A percentile compares a stretch with the other conserved stretches of the same genome.
phyloP scores from a whole-genome alignment of 2,888 invertebrate species.

The Sympetrum striolatum region DNA sequence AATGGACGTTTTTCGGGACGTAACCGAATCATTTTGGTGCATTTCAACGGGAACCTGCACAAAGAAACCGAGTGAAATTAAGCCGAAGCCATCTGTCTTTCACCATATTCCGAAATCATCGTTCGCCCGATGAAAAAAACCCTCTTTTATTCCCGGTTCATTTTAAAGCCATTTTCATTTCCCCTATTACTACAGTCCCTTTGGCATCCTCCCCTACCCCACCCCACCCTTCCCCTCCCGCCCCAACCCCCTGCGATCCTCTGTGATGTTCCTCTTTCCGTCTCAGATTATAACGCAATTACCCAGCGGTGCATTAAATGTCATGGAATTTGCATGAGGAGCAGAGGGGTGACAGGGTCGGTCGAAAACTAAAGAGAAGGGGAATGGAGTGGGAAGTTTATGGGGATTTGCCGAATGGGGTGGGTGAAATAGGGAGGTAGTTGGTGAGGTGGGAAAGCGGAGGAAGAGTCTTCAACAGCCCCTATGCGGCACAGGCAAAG shows the following conservation, averaged over 20 bases:
- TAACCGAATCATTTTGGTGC: too few relatives aligned
- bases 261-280: conserved; percentile 42
- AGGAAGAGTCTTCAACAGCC: not conserved
- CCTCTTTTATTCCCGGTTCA: not conserved
- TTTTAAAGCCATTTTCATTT: not conserved
- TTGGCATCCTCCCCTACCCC: not conserved
- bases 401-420: not conserved
- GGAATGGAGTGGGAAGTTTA: not conserved
- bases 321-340: conserved; percentile 44
- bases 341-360: not conserved
- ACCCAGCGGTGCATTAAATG: conserved; percentile 41
- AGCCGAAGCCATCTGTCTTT: not conserved
- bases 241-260: not conserved
- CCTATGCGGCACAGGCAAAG: not conserved
- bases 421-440: not conserved
- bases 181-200: not conserved
- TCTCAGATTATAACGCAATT: conserved; percentile 43
- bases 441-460: not conserved
- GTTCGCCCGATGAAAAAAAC: not conserved
- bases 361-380: not conserved
- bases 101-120: not conserved
- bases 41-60: too few relatives aligned
- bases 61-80: not conserved
- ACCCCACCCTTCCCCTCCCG: too few relatives aligned
- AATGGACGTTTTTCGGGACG: too few relatives aligned